Evolutionary conservation across 2,113 vertebrate genomes (phyloP).

Genomic region (Antechinus flavipes): DNA sequence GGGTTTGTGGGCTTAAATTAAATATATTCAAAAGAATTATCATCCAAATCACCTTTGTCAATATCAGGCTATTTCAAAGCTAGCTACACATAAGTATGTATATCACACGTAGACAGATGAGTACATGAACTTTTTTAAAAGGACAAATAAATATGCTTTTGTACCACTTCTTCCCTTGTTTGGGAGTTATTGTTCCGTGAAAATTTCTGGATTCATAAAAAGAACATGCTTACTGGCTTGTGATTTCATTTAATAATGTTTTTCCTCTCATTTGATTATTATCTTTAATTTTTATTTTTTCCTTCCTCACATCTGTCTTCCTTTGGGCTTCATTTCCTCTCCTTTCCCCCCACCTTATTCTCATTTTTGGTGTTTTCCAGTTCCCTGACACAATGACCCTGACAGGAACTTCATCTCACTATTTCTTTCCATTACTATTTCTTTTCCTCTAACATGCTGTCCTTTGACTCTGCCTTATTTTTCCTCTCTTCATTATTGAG

Average conservation of each 20-base stretch:
- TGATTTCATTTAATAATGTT: constrained; percentile 4
- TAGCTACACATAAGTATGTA: neutral
- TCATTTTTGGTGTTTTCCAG: neutral
- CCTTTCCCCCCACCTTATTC: neutral
- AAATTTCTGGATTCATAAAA: constrained; percentile 25
- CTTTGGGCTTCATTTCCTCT: neutral
- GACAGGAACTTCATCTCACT: neutral
- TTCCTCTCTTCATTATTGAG: neutral
- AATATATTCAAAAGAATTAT: constrained; percentile 20
- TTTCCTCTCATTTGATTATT: neutral
- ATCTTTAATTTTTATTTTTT: neutral
- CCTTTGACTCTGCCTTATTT: neutral
- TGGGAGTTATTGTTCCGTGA: neutral
- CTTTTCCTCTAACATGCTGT: neutral
- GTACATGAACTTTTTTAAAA: constrained; percentile 35
- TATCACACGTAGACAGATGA: neutral
- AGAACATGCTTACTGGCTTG: constrained; percentile 10
- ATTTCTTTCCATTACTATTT: neutral
- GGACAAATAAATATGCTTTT: neutral
- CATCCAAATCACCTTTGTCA: constrained; percentile 23
- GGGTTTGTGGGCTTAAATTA: neutral
- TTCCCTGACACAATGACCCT: neutral
- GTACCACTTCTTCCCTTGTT: neutral
- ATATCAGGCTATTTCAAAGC: neutral
- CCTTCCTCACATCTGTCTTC: neutral